Base-by-base conservation (phyloP, 2,113 vertebrate species). In the Macroglossus sobrinus region DNA sequence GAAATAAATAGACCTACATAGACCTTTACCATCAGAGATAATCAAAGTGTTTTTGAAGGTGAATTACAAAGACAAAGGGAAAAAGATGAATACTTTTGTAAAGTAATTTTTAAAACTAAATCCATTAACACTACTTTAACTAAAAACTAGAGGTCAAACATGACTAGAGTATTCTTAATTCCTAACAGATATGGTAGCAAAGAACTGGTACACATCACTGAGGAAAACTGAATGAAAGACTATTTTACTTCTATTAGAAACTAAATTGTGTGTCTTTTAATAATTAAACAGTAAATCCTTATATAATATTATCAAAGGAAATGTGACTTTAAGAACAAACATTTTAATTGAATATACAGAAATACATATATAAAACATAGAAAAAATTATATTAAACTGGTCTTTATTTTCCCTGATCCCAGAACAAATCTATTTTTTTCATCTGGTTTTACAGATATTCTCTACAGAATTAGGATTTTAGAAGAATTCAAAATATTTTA, bases 1-100 rank as follows among this genome's bases (percentile, higher is more conserved):
- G 28, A 87, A 93, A 93, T 43, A 93, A 81, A 96, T 79, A 94
- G 35, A 87, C 33, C 66, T 86, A 45, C 9, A 30, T 4, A 75
- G n/a, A 85, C 12, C 19, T 95, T 76, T 64, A 50, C 12, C 28
- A 50, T 72, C 3, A 74, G 33, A 93, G 43, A 91, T 69, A 91
- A 79, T 92, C 50, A 82, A 90, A 93, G 68, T 68, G 6, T 16
- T 81, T 85, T 86, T 91, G 85, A 94, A 96, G 59, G 61, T 79
- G 24, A 95, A 64, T 84, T 96, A 80, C n/a, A 97, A 92, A 95
- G 43, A 96, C 28, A 85, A 89, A 71, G 18, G 8, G 59, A 43
- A 72, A 90, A 79, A 50, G 30, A 84, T n/a, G n/a, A 47, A 35
- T 90, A 53, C 57, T 89, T 96, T 96, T 66, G 85, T 59, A 50